A percentile compares a stretch with the other conserved stretches of the same genome.
phyloP scores from a whole-genome alignment of 2,113 vertebrate species.

The Oreochromis niloticus region DNA sequence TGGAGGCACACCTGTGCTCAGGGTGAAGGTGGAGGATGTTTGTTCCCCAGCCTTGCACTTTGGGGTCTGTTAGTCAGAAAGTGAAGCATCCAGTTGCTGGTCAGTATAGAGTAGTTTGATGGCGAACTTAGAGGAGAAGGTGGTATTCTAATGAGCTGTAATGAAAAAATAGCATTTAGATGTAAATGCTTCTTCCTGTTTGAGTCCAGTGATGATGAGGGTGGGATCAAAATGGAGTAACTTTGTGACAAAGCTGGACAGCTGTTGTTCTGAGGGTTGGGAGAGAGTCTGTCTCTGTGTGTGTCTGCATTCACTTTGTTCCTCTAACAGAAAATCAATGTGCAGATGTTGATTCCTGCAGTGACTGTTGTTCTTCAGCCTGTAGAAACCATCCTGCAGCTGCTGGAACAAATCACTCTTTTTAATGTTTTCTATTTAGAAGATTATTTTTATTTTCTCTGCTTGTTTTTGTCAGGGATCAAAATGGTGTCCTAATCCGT shows the following conservation, averaged over 20 bases:
- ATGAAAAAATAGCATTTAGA: not conserved
- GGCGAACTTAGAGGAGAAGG: not conserved
- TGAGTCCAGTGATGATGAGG: not conserved
- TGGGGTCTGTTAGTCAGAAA: not conserved
- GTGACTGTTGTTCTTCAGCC: not conserved
- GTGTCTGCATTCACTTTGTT: not conserved
- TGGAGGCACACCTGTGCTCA: not conserved
- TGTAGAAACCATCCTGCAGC: not conserved
- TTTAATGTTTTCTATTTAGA: not conserved
- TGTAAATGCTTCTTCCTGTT: not conserved
- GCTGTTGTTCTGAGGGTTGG: fast-evolving
- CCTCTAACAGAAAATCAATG: fast-evolving
- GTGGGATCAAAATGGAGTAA: not conserved
- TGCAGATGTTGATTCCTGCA: not conserved
- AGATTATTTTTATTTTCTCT: not conserved
- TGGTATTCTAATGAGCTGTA: not conserved
- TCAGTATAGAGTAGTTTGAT: fast-evolving
- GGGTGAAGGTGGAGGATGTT: not conserved
- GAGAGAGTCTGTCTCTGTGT: not conserved
- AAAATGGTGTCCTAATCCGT: not conserved
- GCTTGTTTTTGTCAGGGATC: not conserved
- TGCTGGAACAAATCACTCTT: not conserved
- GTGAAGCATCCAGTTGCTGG: not conserved
- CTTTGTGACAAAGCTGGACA: not conserved
- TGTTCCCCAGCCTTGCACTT: not conserved